A percentile compares a stretch with the other conserved stretches of the same genome.
phyloP scores from a whole-genome alignment of 2,888 invertebrate species.

The Antitype chi region DNA sequence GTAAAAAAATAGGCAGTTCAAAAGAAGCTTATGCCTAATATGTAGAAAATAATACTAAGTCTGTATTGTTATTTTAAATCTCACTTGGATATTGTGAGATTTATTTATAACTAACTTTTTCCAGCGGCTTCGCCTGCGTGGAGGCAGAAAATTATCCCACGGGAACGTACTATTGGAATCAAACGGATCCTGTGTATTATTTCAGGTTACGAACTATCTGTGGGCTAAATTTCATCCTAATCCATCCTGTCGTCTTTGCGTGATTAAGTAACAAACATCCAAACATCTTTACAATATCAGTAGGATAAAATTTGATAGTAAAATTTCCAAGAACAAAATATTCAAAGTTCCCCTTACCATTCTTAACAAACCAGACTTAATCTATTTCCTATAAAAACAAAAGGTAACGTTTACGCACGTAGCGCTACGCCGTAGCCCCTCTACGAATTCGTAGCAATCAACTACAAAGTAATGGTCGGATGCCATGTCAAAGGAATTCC shows the following conservation, averaged over 20 bases:
- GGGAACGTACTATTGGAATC: too few species aligned
- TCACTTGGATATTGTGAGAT: too few species aligned
- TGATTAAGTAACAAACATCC: too few species aligned
- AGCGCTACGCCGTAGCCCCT: constrained; percentile 70
- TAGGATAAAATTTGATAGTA: not conserved
- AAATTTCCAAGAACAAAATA: not conserved
- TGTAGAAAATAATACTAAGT: not conserved
- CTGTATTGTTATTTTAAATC: not conserved
- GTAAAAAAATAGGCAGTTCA: not conserved
- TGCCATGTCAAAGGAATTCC: constrained; percentile 88
- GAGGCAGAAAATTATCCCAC: too few species aligned
- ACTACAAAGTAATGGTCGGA: constrained; percentile 85
- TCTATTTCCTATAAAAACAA: constrained; percentile 48
- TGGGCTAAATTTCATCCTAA: too few species aligned
- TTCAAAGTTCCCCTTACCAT: constrained; percentile 12
- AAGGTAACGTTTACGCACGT: constrained; percentile 71
- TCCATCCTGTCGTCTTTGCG: too few species aligned
- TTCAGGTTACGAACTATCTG: too few species aligned
- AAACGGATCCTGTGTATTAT: too few species aligned
- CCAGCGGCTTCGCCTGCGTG: too few species aligned
- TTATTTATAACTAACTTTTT: too few species aligned
- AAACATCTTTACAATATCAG: too few species aligned
- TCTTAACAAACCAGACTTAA: constrained; percentile 40
- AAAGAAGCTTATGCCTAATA: not conserved
- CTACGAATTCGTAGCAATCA: constrained; percentile 83